Conservation (phyloP, 2,113 vertebrate species). For the Ameiurus melas region DNA sequence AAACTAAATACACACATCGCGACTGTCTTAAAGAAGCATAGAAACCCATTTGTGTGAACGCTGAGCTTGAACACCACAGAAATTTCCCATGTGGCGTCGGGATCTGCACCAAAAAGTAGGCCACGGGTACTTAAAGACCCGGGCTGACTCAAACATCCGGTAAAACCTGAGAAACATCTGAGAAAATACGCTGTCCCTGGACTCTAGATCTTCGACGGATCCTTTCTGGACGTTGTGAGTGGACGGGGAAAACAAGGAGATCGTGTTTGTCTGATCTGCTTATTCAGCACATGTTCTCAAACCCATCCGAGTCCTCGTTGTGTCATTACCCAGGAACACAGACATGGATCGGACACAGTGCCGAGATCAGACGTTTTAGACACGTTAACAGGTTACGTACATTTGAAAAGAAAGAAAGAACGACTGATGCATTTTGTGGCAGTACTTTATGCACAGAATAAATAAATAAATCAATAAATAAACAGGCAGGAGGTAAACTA, state of each 20-base stretch:
- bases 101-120: not conserved
- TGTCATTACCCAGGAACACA: constrained; percentile 30
- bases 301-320: constrained; percentile 25
- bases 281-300: constrained; percentile 47
- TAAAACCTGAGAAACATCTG: constrained; percentile 12
- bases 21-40: not conserved
- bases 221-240: not conserved
- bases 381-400: not conserved
- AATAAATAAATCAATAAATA: not conserved
- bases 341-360: not conserved
- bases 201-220: not conserved
- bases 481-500: not conserved
- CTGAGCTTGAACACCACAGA: constrained; percentile 10
- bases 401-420: not conserved
- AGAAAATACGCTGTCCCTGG: constrained; percentile 14
- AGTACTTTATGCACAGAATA: not conserved
- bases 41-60: constrained; percentile 11
- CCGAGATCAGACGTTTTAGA: not conserved
- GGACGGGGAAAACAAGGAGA: constrained; percentile 8
- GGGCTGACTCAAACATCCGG: constrained; percentile 10
- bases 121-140: not conserved
- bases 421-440: not conserved
- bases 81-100: constrained; percentile 16
- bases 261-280: constrained; percentile 40
- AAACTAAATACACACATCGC: not conserved